phyloP scores from a whole-genome alignment of 2,888 invertebrate genomes.

The Drosophila atripex region DNA sequence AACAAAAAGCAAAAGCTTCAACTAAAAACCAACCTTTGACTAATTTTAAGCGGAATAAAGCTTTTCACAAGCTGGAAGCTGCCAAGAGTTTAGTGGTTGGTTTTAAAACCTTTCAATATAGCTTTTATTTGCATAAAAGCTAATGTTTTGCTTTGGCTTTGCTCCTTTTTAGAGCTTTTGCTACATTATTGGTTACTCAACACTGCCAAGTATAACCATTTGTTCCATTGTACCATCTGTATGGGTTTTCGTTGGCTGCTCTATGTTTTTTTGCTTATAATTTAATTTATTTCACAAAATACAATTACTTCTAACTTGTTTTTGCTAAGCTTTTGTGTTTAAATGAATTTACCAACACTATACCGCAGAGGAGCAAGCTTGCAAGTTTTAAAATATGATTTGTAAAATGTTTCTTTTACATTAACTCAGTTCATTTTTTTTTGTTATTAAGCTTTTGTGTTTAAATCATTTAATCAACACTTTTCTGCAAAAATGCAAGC shows the following conservation, averaged over 20 bases:
- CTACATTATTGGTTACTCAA: neutral
- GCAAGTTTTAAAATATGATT: neutral
- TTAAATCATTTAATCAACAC: no score
- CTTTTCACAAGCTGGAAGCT: neutral
- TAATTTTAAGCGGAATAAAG: neutral
- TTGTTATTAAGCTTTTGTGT: no score
- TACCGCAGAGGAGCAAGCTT: neutral
- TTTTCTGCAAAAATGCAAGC: neutral
- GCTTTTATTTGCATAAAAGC: neutral
- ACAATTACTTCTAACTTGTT: neutral
- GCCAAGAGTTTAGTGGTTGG: conserved; percentile 24
- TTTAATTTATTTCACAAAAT: neutral
- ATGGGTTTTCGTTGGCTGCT: no score
- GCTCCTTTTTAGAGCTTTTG: neutral
- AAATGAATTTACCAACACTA: neutral
- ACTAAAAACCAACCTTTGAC: neutral
- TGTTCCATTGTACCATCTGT: no score
- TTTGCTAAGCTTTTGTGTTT: neutral
- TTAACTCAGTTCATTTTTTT: no score
- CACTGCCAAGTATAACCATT: neutral
- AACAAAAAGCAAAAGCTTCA: neutral
- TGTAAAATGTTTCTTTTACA: no score
- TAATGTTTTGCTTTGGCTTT: neutral
- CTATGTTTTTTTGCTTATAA: neutral
- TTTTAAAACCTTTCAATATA: neutral